Percentiles rank a stretch among this genome's conserved stretches.
Conservation (phyloP, 2,888 invertebrate genomes). For the Drosophila atripex region DNA sequence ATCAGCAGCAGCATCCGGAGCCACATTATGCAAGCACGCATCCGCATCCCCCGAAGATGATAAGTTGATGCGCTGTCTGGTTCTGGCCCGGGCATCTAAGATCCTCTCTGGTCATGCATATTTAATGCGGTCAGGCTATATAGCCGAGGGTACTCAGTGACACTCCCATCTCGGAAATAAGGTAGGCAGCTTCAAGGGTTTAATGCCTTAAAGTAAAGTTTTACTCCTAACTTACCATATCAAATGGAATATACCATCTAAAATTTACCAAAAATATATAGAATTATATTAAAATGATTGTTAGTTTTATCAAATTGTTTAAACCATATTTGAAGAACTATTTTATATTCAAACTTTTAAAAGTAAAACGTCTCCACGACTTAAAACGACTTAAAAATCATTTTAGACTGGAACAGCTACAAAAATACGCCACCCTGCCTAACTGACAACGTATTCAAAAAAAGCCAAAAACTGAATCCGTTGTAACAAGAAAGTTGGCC, state of each 20-base stretch:
- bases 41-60: slow-evolving; percentile 27
- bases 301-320: no score
- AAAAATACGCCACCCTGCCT: background rate
- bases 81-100: slow-evolving; percentile 4
- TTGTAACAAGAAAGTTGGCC: slow-evolving; percentile 37
- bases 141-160: background rate
- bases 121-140: slow-evolving; percentile 28
- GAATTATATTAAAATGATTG: no score
- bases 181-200: slow-evolving; percentile 21
- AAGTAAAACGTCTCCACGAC: background rate
- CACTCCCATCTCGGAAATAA: slow-evolving; percentile 3
- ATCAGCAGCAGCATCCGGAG: slow-evolving; percentile 13
- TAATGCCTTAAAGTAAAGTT: slow-evolving; percentile 17
- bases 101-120: slow-evolving; percentile 53
- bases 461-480: slow-evolving; percentile 38
- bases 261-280: no score
- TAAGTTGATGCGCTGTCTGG: slow-evolving; percentile 39
- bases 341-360: no score
- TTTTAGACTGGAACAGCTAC: background rate
- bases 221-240: no score
- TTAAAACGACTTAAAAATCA: no score
- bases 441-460: background rate
- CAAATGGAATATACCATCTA: no score
- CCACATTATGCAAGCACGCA: slow-evolving; percentile 69
- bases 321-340: no score